These are phyloP conservation scores for Poecilia wingei DNA, from an alignment of 2,797 vertebrate species.

Conservation along the genomic window DNA sequence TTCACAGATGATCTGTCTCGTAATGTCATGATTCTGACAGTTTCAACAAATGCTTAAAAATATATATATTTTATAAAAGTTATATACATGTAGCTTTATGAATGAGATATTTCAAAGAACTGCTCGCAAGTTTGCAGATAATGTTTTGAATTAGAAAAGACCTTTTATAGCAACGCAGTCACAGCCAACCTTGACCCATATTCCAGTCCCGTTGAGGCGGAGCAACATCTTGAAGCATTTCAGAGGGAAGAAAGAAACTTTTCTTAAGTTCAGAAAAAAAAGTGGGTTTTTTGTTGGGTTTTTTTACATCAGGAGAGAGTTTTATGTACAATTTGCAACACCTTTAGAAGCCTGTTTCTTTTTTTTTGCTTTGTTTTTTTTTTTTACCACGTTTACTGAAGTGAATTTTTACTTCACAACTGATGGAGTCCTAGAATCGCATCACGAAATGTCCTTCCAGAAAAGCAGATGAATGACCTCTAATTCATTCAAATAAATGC, in stretches of 20 bases:
- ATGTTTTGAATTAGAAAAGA: not conserved
- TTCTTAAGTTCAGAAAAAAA: not conserved
- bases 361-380: no score
- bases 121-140: not conserved
- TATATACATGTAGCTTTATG: not conserved
- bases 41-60: no score
- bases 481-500: constrained; percentile 15
- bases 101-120: not conserved
- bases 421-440: not conserved
- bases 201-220: not conserved
- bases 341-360: not conserved
- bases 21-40: no score
- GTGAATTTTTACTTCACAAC: not conserved
- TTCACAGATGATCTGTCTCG: no score
- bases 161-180: not conserved
- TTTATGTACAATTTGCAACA: not conserved
- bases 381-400: not conserved
- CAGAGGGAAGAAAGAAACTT: not conserved
- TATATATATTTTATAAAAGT: no score
- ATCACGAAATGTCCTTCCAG: not conserved
- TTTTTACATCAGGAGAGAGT: not conserved
- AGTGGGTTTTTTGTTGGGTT: not conserved
- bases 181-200: not conserved
- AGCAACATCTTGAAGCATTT: not conserved
- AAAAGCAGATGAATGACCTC: not conserved